These are phyloP conservation scores for Corythornis leucogaster DNA, from an alignment of 2,797 vertebrate genomes.

Conservation along the genomic window DNA sequence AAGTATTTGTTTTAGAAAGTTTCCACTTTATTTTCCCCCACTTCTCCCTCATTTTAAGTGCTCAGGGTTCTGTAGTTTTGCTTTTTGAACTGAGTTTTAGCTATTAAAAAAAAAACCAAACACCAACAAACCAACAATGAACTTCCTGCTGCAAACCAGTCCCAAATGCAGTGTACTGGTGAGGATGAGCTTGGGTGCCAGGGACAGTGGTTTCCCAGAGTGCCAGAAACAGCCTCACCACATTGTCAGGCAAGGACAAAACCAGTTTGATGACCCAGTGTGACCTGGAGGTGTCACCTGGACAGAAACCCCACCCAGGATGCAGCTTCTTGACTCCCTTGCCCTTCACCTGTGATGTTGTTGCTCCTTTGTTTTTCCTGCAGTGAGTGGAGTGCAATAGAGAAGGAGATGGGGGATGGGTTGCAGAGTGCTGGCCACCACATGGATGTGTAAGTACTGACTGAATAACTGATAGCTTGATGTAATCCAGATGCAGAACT, in stretches of 20 bases:
- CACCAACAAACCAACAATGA: background rate
- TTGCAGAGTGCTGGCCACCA: constrained; percentile 98
- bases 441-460: constrained; percentile 95
- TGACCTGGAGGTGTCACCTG: constrained; percentile 46
- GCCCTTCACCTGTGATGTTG: constrained; percentile 59
- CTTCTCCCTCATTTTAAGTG: background rate
- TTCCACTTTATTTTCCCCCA: background rate
- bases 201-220: background rate
- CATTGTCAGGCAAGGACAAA: background rate
- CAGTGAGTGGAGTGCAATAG: constrained; percentile 97
- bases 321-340: constrained; percentile 59
- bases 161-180: background rate
- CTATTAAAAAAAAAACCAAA: background rate
- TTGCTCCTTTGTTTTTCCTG: constrained; percentile 70
- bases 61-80: background rate
- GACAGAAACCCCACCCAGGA: constrained; percentile 46
- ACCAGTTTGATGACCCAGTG: background rate
- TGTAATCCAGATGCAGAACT: constrained; percentile 72
- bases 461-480: constrained; percentile 74
- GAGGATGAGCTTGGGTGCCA: background rate
- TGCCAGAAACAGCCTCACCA: background rate
- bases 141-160: background rate
- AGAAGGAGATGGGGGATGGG: constrained; percentile 96
- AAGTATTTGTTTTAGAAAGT: background rate
- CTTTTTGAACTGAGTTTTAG: background rate